Conservation (phyloP, 2,113 vertebrate species). For the Pycnonotus jocosus region DNA sequence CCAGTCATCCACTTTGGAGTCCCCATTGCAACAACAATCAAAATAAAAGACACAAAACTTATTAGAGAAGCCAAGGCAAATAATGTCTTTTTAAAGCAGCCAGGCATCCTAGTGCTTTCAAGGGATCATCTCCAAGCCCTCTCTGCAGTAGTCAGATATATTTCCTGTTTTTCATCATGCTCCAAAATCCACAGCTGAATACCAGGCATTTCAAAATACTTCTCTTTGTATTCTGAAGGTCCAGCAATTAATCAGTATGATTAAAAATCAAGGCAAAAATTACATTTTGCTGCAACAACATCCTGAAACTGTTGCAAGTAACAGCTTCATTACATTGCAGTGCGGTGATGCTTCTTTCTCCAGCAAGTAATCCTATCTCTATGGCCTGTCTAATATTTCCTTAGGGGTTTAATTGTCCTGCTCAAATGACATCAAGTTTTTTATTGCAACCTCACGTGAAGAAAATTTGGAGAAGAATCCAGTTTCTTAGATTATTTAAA, state of each 20-base stretch:
- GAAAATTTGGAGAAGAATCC: background rate
- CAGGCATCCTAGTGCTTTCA: slow-evolving; percentile 81
- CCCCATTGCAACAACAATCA: slow-evolving; percentile 81
- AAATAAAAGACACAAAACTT: slow-evolving; percentile 81
- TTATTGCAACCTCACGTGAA: background rate
- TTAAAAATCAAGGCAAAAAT: background rate
- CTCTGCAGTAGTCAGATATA: background rate
- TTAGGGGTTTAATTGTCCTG: slow-evolving; percentile 54
- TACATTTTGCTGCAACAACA: background rate
- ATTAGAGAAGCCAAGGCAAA: slow-evolving; percentile 82
- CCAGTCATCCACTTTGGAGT: slow-evolving; percentile 88
- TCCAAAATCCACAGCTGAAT: background rate
- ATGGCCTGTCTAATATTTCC: slow-evolving; percentile 66
- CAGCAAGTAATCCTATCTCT: slow-evolving; percentile 59
- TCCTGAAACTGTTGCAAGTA: background rate
- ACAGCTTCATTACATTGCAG: background rate
- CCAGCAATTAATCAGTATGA: background rate
- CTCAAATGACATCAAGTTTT: slow-evolving; percentile 36
- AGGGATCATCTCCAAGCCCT: slow-evolving; percentile 58
- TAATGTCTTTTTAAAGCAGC: slow-evolving; percentile 83
- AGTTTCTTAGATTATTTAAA: background rate
- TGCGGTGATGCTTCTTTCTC: background rate
- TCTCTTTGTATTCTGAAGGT: background rate
- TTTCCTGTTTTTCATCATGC: background rate
- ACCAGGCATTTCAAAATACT: background rate